phyloP scores from a whole-genome alignment of 1,140 invertebrate species.

The Heliconius nattereri region DNA sequence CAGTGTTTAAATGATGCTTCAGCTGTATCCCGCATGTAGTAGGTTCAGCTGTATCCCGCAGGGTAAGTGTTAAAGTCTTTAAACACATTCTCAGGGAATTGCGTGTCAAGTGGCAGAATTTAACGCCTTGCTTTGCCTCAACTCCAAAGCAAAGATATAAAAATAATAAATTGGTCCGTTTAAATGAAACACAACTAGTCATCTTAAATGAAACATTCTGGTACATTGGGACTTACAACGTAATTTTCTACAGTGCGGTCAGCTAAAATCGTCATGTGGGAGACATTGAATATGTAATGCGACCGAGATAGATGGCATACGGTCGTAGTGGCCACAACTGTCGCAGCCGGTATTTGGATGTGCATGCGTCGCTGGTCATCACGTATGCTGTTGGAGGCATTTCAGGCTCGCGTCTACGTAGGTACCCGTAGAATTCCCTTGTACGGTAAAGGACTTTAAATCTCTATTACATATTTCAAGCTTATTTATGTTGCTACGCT shows the following conservation, averaged over 20 bases:
- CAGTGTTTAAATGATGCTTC: neutral
- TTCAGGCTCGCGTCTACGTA: neutral
- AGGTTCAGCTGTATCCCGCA: too few relatives aligned
- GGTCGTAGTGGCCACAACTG: slow-evolving; percentile 24
- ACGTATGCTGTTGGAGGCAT: slow-evolving; percentile 30
- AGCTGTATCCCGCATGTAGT: too few relatives aligned
- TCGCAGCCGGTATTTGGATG: slow-evolving; percentile 26
- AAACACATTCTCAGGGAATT: too few relatives aligned
- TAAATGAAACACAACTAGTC: too few relatives aligned
- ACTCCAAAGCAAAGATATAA: too few relatives aligned
- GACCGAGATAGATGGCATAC: slow-evolving; percentile 17
- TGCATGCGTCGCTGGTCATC: slow-evolving; percentile 18
- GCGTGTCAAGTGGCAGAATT: too few relatives aligned
- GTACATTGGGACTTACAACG: neutral
- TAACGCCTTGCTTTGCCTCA: too few relatives aligned
- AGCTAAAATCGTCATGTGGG: neutral
- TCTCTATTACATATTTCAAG: neutral
- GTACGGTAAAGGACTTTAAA: neutral
- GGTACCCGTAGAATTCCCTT: neutral
- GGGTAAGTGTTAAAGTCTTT: too few relatives aligned
- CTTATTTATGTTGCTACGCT: too few relatives aligned
- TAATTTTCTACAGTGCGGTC: slow-evolving; percentile 13
- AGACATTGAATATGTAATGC: neutral
- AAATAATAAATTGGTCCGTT: too few relatives aligned
- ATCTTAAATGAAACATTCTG: neutral